Evolutionary conservation across 2,797 vertebrate genomes (phyloP).

Genomic region (Coilia nasus): DNA sequence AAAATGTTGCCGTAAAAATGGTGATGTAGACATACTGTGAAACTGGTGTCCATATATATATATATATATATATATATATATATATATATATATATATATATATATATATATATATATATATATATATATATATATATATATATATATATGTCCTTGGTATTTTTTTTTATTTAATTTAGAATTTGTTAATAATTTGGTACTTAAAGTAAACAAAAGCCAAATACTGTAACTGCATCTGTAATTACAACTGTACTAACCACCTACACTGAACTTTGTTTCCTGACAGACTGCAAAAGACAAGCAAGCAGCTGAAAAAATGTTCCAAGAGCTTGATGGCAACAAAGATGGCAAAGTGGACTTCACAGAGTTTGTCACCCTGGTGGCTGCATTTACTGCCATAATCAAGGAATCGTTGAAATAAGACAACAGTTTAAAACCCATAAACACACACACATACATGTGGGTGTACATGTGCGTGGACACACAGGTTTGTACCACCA

Average conservation of each 20-base stretch:
- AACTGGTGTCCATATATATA: too few species aligned
- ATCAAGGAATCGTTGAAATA: background rate
- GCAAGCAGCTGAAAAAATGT: too few species aligned
- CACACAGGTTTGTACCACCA: background rate
- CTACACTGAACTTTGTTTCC: background rate
- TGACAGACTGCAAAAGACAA: background rate
- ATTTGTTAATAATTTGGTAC: background rate
- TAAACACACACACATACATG: background rate
- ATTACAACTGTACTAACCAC: too few species aligned
- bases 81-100: too few species aligned
- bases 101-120: too few species aligned
- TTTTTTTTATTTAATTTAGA: too few species aligned
- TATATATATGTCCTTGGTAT: too few species aligned
- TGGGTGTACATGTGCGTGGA: too few species aligned
- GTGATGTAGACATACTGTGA: too few species aligned
- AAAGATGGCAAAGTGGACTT: constrained; percentile 48
- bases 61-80: too few species aligned
- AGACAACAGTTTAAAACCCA: background rate
- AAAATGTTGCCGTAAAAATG: too few species aligned
- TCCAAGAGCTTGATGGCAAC: constrained; percentile 53
- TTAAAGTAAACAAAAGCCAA: background rate
- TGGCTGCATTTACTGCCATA: background rate
- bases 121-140: too few species aligned
- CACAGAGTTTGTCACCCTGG: constrained; percentile 53
- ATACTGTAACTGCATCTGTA: background rate